A percentile compares a stretch with the other conserved stretches of the same genome.
Evolutionary conservation across 2,113 vertebrate genomes (phyloP).

Genomic region (Ceyx cyanopectus): DNA sequence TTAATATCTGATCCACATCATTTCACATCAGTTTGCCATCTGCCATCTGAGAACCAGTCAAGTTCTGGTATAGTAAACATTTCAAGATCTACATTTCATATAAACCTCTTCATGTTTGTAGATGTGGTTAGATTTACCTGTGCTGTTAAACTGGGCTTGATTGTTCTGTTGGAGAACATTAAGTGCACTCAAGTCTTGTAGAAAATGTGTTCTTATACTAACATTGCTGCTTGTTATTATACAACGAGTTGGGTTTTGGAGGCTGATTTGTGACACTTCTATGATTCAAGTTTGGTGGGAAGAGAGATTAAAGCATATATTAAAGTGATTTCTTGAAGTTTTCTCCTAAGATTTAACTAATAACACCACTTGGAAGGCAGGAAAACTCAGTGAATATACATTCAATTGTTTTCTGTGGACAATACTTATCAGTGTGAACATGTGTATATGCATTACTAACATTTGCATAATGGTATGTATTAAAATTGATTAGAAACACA

Average conservation of each 20-base stretch:
- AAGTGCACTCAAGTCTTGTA: conserved; percentile 21
- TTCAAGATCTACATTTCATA: conserved; percentile 78
- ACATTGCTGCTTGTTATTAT: conserved; percentile 14
- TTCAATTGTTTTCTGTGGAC: neutral
- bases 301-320: conserved; percentile 27
- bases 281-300: conserved; percentile 31
- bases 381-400: neutral
- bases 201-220: conserved; percentile 36
- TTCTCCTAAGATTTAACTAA: conserved; percentile 1
- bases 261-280: conserved; percentile 33
- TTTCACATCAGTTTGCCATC: conserved; percentile 80
- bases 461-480: neutral
- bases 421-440: neutral
- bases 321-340: conserved; percentile 5
- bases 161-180: conserved; percentile 21
- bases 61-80: conserved; percentile 79
- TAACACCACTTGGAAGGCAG: neutral
- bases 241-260: neutral
- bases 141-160: conserved; percentile 43
- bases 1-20: conserved; percentile 78
- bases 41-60: conserved; percentile 78
- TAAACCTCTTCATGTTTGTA: conserved; percentile 62
- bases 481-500: neutral
- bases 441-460: neutral
- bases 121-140: conserved; percentile 41